Evolutionary conservation across 2,113 vertebrate genomes (phyloP), one percentile per base, ranked within the genome.

Genomic region (Argyrosomus japonicus): DNA sequence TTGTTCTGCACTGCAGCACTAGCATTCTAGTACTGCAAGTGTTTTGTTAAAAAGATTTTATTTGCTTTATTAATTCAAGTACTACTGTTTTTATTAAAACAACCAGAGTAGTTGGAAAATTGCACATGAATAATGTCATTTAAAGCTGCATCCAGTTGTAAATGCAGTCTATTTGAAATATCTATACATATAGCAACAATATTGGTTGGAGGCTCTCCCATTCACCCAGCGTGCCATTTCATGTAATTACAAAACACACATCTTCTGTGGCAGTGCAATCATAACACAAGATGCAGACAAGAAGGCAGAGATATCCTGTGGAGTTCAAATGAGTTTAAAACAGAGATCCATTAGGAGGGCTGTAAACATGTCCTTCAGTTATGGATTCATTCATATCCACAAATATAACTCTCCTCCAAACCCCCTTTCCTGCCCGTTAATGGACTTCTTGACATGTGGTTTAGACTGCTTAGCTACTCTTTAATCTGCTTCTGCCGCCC

Each of bases 401-500:
- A 27, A 68, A 78, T 83, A 70, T 65, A 87, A 84, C 69, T 91
- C 83, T 82, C 64, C 68, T 60, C 67, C 53, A 67, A 79, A 75
- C 65, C 36, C 36, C 68, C 63, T 77, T 88, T 77, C 79, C 85
- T 85, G 79, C 54, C 18, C 65, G 65, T 83, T 90, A 94, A 92
- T 90, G 81, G 81, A 91, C 71, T 89, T 82, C 89, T 91, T 93
- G 88, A 93, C 75, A 90, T 90, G 79, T 25, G 79, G 78, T 93
- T 92, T 85, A 92, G 87, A 88, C 79, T 84, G 87, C 85, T 91
- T 90, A 90, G 83, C 85, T 45, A 54, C 74, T 86, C 79, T 92
- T 90, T 93, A 94, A 95, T 94, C 93, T 89, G 84, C 72, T 71
- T 83, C 79, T 88, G 83, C 86, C 54, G 75, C 83, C 76, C 84